Evolutionary conservation across 2,888 invertebrate genomes (phyloP), one percentile per base, ranked within the genome.

Genomic region (Sycophila texana): DNA sequence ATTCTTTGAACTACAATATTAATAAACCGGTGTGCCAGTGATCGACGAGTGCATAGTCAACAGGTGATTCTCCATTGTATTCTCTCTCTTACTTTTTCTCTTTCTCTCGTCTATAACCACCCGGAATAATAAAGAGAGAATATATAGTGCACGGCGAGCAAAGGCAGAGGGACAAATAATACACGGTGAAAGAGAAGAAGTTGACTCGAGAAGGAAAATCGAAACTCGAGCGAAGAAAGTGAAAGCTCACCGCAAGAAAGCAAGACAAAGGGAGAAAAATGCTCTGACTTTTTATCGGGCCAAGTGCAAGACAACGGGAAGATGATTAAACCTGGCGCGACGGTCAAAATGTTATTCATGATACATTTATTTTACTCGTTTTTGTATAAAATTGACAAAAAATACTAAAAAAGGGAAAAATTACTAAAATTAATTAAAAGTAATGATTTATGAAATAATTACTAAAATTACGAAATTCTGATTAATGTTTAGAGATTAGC

Each of bases 21-120:
- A 74, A 74, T 74, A 74, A 74, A 74, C 57, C 66, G 57, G 66
- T 58, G 74, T 30, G 60, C 53, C 39, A 68, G 61, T 61, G 75
- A 76, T 76, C 76, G 76, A 76, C 61, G 76, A 70, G 57, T 74
- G 78, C 68, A 68, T 68, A 78, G 67, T 78, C 78, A 78, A 78
- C 78, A 78, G 78, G 78, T 78, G 74, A 78, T 78, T 26, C 68
- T 68, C 73, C 49, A 78, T 78, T 78, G 78, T 78, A 18, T 12
- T 16, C 58, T 71, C 22, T 13, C 20, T 72, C n/a, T 49, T 67
- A 53, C 60, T 73, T 60, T 22, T n/a, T 68, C 53, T 70, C 53
- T 76, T 68, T 39, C 39, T 39, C 7, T 39, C 39, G 39, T 7
- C 39, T 55, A 30, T 49, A n/a, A 51, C 39, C 71, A 39, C 58